Evolutionary conservation across 2,888 invertebrate genomes (phyloP).

Genomic region (Drepana falcataria): DNA sequence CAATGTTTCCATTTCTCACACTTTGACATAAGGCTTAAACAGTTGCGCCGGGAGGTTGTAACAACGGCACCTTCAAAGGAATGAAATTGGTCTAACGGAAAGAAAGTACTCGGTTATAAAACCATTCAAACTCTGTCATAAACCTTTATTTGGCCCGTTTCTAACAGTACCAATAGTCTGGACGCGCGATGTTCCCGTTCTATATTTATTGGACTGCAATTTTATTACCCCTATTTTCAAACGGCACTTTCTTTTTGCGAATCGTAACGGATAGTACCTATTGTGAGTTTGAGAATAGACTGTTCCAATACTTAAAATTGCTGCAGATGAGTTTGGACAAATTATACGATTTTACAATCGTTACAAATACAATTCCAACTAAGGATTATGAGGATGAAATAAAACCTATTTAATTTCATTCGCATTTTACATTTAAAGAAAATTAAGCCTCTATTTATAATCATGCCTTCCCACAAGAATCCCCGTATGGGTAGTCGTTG

Average conservation of each 20-base stretch:
- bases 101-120: constrained; percentile 66
- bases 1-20: background rate
- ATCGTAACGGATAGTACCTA: background rate
- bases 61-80: constrained; percentile 52
- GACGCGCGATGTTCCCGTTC: constrained; percentile 20
- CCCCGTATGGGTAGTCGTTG: too few species aligned
- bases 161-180: constrained; percentile 27
- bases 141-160: constrained; percentile 33
- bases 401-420: too few species aligned
- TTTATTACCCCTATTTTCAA: constrained; percentile 23
- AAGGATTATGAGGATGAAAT: too few species aligned
- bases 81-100: constrained; percentile 60
- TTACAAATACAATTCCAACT: too few species aligned
- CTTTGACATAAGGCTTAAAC: background rate
- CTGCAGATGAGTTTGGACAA: too few species aligned
- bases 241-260: constrained; percentile 9
- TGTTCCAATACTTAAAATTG: too few species aligned
- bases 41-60: background rate
- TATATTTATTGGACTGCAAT: constrained; percentile 15
- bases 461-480: too few species aligned
- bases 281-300: too few species aligned
- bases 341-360: too few species aligned
- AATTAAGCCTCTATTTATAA: too few species aligned
- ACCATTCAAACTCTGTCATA: constrained; percentile 38
- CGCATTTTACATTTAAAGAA: too few species aligned